Percentiles rank a stretch among this genome's conserved stretches.
Evolutionary conservation across 1,140 invertebrate species (phyloP).

Genomic region (Alviniconcha marisindica): DNA sequence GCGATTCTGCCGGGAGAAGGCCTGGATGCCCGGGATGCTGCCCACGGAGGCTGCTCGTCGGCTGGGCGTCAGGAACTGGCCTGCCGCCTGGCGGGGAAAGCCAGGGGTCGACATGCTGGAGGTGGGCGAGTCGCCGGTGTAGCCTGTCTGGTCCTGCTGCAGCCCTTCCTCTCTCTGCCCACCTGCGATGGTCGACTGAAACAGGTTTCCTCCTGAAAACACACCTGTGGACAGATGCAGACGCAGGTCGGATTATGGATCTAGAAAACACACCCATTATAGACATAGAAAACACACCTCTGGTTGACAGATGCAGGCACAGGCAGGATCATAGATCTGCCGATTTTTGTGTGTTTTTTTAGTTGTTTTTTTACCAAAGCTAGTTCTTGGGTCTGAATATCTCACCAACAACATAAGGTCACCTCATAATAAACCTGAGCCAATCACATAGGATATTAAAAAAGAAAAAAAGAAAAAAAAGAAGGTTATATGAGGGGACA

Average conservation of each 20-base stretch:
- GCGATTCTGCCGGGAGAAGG: slow-evolving; percentile 37
- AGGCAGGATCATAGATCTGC: no score
- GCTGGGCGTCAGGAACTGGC: slow-evolving; percentile 27
- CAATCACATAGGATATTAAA: no score
- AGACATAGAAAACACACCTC: background rate
- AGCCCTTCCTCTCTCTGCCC: background rate
- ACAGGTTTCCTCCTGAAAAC: slow-evolving; percentile 28
- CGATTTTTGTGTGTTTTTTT: no score
- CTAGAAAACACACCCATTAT: background rate
- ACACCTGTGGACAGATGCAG: background rate
- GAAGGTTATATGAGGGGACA: no score
- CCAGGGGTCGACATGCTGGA: slow-evolving; percentile 37
- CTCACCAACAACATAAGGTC: no score
- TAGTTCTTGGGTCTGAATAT: no score
- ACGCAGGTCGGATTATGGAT: no score
- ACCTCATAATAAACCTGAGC: no score
- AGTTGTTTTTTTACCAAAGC: no score
- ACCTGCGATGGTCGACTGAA: background rate
- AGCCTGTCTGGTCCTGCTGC: slow-evolving; percentile 32
- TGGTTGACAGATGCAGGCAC: background rate
- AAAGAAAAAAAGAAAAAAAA: no score
- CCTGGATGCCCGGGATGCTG: slow-evolving; percentile 38
- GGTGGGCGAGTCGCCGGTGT: slow-evolving; percentile 42
- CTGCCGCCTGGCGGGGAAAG: background rate
- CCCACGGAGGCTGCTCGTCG: slow-evolving; percentile 19